phyloP scores from a whole-genome alignment of 2,888 invertebrate genomes.

The Macaria notata region DNA sequence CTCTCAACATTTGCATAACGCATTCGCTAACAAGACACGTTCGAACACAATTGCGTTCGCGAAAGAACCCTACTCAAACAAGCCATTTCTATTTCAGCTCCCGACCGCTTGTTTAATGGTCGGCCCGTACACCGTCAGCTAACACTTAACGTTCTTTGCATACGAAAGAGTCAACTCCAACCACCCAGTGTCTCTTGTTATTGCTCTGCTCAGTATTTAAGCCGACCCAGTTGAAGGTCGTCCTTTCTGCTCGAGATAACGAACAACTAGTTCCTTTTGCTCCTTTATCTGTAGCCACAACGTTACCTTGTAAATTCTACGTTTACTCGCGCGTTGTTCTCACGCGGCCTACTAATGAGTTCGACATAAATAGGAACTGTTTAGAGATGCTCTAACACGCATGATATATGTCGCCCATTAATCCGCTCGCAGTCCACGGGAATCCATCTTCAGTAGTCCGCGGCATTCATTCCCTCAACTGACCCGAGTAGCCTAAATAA shows the following conservation, averaged over 20 bases:
- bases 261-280: slow-evolving; percentile 61
- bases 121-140: slow-evolving; percentile 78
- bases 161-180: slow-evolving; percentile 74
- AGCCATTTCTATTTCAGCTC: slow-evolving; percentile 80
- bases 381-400: slow-evolving; percentile 39
- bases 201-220: slow-evolving; percentile 75
- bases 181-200: slow-evolving; percentile 74
- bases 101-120: slow-evolving; percentile 80
- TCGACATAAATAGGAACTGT: slow-evolving; percentile 36
- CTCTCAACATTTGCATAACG: slow-evolving; percentile 68
- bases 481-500: slow-evolving; percentile 61
- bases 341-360: slow-evolving; percentile 32
- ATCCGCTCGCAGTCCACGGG: slow-evolving; percentile 39
- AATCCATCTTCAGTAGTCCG: slow-evolving; percentile 44
- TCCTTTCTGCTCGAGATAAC: slow-evolving; percentile 66
- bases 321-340: slow-evolving; percentile 28
- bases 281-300: slow-evolving; percentile 41
- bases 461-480: slow-evolving; percentile 47
- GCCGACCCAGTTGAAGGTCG: slow-evolving; percentile 73
- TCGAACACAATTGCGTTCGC: slow-evolving; percentile 79
- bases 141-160: slow-evolving; percentile 82
- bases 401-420: slow-evolving; percentile 49
- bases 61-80: slow-evolving; percentile 82
- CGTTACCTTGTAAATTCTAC: slow-evolving; percentile 34
- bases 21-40: slow-evolving; percentile 81